A percentile compares a stretch with the other conserved stretches of the same genome.
Conservation (phyloP, 2,113 vertebrate species). For the Periophthalmodon schlosseri region DNA sequence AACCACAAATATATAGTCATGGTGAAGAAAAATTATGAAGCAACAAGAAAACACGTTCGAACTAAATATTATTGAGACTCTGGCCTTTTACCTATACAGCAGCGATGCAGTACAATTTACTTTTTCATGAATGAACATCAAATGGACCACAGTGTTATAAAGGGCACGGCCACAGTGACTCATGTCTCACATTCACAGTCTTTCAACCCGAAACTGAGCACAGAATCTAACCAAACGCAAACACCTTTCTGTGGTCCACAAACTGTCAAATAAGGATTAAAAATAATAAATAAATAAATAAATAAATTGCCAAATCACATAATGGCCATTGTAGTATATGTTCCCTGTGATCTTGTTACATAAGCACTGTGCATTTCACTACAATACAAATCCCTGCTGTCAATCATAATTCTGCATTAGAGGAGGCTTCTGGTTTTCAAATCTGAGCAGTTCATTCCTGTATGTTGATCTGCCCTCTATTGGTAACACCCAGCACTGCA, state of each 20-base stretch:
- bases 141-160: slow-evolving; percentile 20
- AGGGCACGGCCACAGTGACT: slow-evolving; percentile 34
- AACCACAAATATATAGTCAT: neutral
- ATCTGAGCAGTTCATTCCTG: neutral
- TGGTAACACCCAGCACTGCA: slow-evolving; percentile 34
- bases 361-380: neutral
- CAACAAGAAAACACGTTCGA: too few species aligned
- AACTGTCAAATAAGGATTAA: neutral
- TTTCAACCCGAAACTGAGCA: neutral
- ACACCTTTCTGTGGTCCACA: neutral
- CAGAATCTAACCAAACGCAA: neutral
- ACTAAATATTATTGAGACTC: neutral
- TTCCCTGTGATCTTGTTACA: slow-evolving; percentile 13
- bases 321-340: neutral
- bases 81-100: neutral
- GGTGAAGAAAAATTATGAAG: too few species aligned
- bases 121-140: slow-evolving; percentile 40
- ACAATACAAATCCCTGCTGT: neutral
- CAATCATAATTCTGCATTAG: neutral
- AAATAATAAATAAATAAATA: neutral
- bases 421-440: neutral
- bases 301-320: neutral
- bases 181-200: slow-evolving; percentile 12
- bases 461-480: slow-evolving; percentile 51
- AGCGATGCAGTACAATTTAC: neutral